Evolutionary conservation across 2,797 vertebrate genomes (phyloP).

Genomic region (Danio albolineatus): DNA sequence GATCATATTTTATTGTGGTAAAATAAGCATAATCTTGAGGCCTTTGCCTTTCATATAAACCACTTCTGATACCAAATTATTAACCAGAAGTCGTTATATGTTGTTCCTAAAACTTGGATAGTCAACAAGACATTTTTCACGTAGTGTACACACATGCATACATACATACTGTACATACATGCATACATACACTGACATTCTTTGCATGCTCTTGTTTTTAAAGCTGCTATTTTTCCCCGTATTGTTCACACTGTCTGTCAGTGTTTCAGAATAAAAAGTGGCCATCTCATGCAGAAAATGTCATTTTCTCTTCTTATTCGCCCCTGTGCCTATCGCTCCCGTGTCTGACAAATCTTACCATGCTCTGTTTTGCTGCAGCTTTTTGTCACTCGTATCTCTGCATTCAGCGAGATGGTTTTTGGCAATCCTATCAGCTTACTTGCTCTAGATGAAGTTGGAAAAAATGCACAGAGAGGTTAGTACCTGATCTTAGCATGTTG

Average conservation of each 20-base stretch:
- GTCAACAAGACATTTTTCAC: too few species aligned
- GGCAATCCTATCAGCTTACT: conserved; percentile 44
- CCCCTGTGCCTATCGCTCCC: conserved; percentile 47
- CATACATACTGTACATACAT: too few species aligned
- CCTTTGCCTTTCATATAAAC: too few species aligned
- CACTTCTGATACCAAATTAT: too few species aligned
- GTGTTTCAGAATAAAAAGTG: not conserved
- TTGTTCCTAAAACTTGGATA: too few species aligned
- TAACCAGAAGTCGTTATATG: too few species aligned
- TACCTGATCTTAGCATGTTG: not conserved
- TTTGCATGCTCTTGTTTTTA: not conserved
- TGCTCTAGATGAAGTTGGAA: conserved; percentile 27
- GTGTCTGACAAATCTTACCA: conserved; percentile 58
- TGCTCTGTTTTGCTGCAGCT: conserved; percentile 55
- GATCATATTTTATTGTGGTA: too few species aligned
- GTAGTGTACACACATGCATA: too few species aligned
- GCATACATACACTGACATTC: too few species aligned
- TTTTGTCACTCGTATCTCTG: conserved; percentile 51
- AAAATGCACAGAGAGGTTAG: not conserved
- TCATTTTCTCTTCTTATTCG: conserved; percentile 56
- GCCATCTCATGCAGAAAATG: conserved; percentile 51
- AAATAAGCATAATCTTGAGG: too few species aligned
- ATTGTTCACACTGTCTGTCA: not conserved
- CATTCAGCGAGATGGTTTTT: conserved; percentile 52
- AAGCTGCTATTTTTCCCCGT: not conserved